These are phyloP conservation scores for Siphamia tubifer DNA, from an alignment of 2,113 vertebrate species.

Conservation along the genomic window DNA sequence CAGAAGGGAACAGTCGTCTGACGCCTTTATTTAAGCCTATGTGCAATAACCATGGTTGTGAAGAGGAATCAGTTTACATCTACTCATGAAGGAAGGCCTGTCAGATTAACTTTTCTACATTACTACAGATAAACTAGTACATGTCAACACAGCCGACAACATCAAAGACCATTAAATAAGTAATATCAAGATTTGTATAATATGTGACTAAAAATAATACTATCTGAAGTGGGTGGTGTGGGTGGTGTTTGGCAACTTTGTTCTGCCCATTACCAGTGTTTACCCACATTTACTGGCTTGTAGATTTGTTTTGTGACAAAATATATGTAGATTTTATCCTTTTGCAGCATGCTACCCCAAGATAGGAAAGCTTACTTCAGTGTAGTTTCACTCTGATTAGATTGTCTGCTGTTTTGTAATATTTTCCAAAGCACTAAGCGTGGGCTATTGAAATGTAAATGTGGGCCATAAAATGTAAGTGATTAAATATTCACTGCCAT, in stretches of 20 bases:
- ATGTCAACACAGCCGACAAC: neutral
- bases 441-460: conserved; percentile 30
- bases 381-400: conserved; percentile 25
- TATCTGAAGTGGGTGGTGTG: neutral
- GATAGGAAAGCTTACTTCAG: conserved; percentile 38
- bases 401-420: conserved; percentile 23
- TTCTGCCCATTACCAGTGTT: conserved; percentile 21
- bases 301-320: conserved; percentile 12
- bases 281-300: neutral
- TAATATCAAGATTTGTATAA: conserved; percentile 6
- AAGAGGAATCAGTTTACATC: neutral
- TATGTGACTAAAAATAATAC: conserved; percentile 4
- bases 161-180: neutral
- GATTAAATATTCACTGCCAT: neutral
- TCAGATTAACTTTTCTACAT: neutral
- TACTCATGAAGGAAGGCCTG: neutral
- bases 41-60: no score
- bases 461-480: conserved; percentile 20
- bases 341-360: conserved; percentile 12
- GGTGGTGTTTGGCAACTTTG: conserved; percentile 25
- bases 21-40: no score
- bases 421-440: conserved; percentile 2
- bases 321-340: conserved; percentile 7
- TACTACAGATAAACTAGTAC: neutral
- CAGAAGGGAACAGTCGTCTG: no score